Evolutionary conservation across 2,113 vertebrate genomes (phyloP), one percentile per base, ranked within the genome.

Genomic region (Dicentrarchus labrax): DNA sequence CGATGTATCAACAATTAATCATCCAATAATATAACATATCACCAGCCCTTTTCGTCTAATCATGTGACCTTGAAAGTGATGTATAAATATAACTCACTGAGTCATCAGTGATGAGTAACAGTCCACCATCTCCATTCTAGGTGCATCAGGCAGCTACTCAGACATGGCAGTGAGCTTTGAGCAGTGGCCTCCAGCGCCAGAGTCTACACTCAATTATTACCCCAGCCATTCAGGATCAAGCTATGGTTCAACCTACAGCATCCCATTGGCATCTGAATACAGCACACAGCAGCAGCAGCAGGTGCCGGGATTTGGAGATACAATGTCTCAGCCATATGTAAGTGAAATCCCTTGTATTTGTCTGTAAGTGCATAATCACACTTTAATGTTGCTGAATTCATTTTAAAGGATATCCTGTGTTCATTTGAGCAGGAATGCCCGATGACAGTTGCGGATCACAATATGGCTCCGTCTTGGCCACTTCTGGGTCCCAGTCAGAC

Each of bases 81-180:
- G 6, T n/a, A 16, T 45, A 6, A 30, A 15, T 50, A 66, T 36
- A 8, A 39, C 24, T 22, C 43, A 72, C 16, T 69, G 62, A 62
- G 47, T 73, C 17, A 11, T 53, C 61, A 59, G 21, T 61, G 64
- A 72, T 77, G 39, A 72, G 39, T 59, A 48, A 3, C 7, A 57
- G 9, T 21, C 19, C 9, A 8, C 8, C 53, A 0, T 64, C 30
- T 53, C 50, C 21, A 16, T 86, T 72, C 15, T 75, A 95, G 96
- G 90, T 68, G 86, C 91, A 69, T 86, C 89, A 78, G 86, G 87
- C 76, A 93, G 91, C 86, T 94, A 89, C 83, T 82, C 93, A 72
- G 90, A 95, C 57, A 95, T 96, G 96, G 91, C 93, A 48, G 87
- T 94, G 72, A 90, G 91, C 78, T 94, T 65, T 59, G 86, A 92